Evolutionary conservation across 1,140 invertebrate species (phyloP).

Genomic region (Battus philenor): DNA sequence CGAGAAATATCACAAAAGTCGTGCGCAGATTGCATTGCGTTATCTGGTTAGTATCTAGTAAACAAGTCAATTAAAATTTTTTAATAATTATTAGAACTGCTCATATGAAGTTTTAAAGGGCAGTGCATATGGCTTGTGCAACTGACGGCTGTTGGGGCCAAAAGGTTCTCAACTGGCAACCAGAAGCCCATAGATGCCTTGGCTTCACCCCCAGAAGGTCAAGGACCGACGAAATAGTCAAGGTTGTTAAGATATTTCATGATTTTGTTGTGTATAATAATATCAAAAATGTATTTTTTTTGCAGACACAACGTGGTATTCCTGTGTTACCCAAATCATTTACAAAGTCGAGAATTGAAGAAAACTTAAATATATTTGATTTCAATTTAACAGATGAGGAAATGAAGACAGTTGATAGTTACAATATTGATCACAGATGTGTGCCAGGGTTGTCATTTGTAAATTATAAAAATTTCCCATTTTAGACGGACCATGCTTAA

Average conservation of each 20-base stretch:
- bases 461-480: slow-evolving; percentile 44
- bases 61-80: no score
- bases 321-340: slow-evolving; percentile 77
- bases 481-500: no score
- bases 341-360: slow-evolving; percentile 79
- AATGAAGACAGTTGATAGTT: slow-evolving; percentile 61
- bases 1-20: slow-evolving; percentile 80
- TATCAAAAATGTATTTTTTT: slow-evolving; percentile 4
- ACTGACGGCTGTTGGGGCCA: no score
- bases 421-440: slow-evolving; percentile 59
- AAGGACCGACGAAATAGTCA: no score
- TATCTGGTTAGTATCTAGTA: slow-evolving; percentile 70
- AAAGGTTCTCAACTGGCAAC: no score
- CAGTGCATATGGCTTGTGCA: no score
- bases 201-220: no score
- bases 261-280: no score
- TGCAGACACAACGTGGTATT: slow-evolving; percentile 54
- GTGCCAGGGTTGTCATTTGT: slow-evolving; percentile 37
- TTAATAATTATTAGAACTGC: no score
- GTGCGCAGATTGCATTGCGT: slow-evolving; percentile 83
- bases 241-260: no score
- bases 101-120: no score
- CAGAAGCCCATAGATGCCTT: no score
- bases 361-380: slow-evolving; percentile 83
- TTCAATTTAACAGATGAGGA: slow-evolving; percentile 78